Conservation (phyloP, 2,888 invertebrate genomes). For the Andrena chrysosceles region DNA sequence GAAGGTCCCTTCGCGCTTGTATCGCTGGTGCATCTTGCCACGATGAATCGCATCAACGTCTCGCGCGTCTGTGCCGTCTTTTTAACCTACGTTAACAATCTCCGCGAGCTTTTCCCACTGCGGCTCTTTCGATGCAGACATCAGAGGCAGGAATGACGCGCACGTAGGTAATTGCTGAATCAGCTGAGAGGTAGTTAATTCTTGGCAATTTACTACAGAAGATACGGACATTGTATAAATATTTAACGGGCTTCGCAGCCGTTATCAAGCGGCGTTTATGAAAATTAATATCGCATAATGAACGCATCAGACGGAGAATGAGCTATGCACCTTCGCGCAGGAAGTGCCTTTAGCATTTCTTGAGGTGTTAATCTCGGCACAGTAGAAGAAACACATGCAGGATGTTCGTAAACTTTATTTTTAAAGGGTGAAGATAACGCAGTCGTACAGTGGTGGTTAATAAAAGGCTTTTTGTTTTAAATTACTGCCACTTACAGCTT, state of each 20-base stretch:
- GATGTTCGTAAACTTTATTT: neutral
- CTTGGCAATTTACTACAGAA: conserved; percentile 13
- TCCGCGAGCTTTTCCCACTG: conserved; percentile 35
- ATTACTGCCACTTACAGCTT: too few species aligned
- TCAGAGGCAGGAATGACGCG: conserved; percentile 24
- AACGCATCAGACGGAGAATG: neutral
- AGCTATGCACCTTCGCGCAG: neutral
- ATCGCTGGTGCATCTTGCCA: conserved; percentile 28
- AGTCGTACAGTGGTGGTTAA: too few species aligned
- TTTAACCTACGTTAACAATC: conserved; percentile 38
- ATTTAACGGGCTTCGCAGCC: neutral
- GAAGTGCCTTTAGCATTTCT: neutral
- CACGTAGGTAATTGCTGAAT: conserved; percentile 29
- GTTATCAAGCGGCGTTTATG: conserved; percentile 12
- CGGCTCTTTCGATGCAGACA: conserved; percentile 16
- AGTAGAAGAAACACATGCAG: neutral
- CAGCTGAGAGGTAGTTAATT: conserved; percentile 8
- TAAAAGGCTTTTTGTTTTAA: too few species aligned
- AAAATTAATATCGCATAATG: conserved; percentile 15
- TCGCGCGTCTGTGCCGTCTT: conserved; percentile 3
- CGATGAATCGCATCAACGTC: conserved; percentile 40
- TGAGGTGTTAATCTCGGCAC: neutral
- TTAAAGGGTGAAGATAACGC: neutral
- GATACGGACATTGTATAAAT: neutral
- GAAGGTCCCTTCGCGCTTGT: conserved; percentile 35